Evolutionary conservation across 2,888 invertebrate species (phyloP).

Genomic region (Halocaridina rubra): DNA sequence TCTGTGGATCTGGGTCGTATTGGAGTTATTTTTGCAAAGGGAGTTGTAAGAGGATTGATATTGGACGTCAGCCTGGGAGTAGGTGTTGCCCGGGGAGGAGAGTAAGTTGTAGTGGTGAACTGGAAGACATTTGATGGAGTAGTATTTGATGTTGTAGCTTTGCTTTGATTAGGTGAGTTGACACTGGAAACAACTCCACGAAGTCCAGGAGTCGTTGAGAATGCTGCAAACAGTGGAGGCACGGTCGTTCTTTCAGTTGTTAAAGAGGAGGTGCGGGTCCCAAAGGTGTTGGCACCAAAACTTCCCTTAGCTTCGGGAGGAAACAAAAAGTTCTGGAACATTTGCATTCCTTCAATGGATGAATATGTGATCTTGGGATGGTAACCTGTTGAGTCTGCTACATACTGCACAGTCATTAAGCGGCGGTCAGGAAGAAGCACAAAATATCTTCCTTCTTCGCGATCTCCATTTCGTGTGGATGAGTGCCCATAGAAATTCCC

Average conservation of each 20-base stretch:
- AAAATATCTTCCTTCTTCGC: constrained; percentile 6
- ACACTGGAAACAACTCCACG: neutral
- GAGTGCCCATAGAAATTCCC: constrained; percentile 21
- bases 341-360: neutral
- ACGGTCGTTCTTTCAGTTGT: neutral
- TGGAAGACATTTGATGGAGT: neutral
- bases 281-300: neutral
- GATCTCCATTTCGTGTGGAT: neutral
- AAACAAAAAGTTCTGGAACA: constrained; percentile 11
- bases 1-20: neutral
- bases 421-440: constrained; percentile 6
- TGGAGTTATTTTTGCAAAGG: neutral
- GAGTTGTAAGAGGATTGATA: neutral
- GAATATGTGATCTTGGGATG: neutral
- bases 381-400: constrained; percentile 3
- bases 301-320: neutral
- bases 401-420: constrained; percentile 15
- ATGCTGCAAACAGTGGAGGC: neutral
- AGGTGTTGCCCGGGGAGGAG: neutral
- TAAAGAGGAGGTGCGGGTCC: neutral
- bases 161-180: neutral
- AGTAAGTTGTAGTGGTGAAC: neutral
- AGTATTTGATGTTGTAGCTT: neutral
- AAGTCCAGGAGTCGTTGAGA: neutral
- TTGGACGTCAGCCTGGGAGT: neutral